Evolutionary conservation across 37 sponge, comb jelly and placozoan genomes (phyloP), one percentile per base, ranked within the genome.

Genomic region (Ephydatia muelleri): DNA sequence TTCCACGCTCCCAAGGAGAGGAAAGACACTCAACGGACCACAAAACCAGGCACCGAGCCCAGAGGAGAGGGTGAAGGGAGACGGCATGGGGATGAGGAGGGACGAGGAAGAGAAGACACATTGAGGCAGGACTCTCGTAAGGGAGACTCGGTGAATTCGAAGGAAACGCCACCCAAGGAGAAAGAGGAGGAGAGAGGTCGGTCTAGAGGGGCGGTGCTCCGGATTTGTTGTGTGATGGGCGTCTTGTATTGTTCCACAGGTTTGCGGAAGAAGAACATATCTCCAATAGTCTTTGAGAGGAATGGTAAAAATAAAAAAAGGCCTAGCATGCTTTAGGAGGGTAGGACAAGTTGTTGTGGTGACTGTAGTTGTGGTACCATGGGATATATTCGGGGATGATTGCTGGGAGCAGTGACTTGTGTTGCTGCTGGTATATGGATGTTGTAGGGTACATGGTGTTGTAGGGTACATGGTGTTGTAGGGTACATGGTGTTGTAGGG

Each of bases 161-260:
- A 57, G 16, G 57, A 11, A 57, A 21, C 6, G 19, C 57, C 57
- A 1, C 16, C 14, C 6, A 57, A 57, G 16, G 57, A 68, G 90
- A 87, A 73, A 89, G 90, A 11, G 92, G 80, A 32, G 86, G 92
- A 23, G 91, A 92, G 68, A 89, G 87, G 81, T 92, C 80, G 83
- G 83, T 81, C 36, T 95, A 82, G 21, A 92, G 73, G 74, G 92
- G 89, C 49, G 86, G 85, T 48, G 92, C 38, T 2, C 91, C 92
- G 65, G 93, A 86, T 74, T 82, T 76, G 80, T 32, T 89, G 1
- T 57, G 57, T 57, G 57, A 57, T 14, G 1, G 57, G 92, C 78
- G 87, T 49, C 86, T n/a, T 86, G 48, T 29, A 69, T n/a, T 28
- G 29, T 27, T 22, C 82, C 47, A 22, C 30, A 69, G 80, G 80